Evolutionary conservation across 2,797 vertebrate genomes (phyloP).

Genomic region (Ctenochaetus hawaiiensis): DNA sequence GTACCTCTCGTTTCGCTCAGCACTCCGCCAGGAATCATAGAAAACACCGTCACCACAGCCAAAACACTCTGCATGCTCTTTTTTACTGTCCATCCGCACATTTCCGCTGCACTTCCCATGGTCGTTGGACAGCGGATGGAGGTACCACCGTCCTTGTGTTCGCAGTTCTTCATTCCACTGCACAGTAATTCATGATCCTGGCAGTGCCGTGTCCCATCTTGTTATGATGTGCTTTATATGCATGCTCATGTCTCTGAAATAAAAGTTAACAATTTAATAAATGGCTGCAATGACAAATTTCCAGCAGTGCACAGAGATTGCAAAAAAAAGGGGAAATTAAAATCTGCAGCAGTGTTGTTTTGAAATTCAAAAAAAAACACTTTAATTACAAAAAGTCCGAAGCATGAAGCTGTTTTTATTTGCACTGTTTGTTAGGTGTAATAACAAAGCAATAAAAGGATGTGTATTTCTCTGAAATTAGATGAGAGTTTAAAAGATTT

Average conservation of each 20-base stretch:
- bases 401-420: neutral
- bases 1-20: slow-evolving; percentile 67
- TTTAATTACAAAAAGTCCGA: slow-evolving; percentile 22
- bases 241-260: slow-evolving; percentile 68
- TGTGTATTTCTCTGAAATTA: neutral
- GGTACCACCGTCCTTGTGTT: slow-evolving; percentile 42
- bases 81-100: slow-evolving; percentile 66
- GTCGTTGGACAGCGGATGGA: slow-evolving; percentile 34
- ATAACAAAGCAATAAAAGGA: neutral
- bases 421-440: neutral
- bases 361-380: slow-evolving; percentile 1
- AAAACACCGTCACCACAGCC: slow-evolving; percentile 71
- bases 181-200: slow-evolving; percentile 57
- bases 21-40: slow-evolving; percentile 71
- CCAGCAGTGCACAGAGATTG: slow-evolving; percentile 29
- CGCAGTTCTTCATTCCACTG: slow-evolving; percentile 54
- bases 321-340: slow-evolving; percentile 39
- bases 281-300: slow-evolving; percentile 24
- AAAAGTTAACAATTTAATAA: slow-evolving; percentile 64
- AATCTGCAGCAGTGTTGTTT: slow-evolving; percentile 11
- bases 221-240: slow-evolving; percentile 50
- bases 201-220: slow-evolving; percentile 52
- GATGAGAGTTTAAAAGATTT: neutral
- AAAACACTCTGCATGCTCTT: slow-evolving; percentile 77
- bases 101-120: slow-evolving; percentile 66